Base-by-base conservation (phyloP, 2,113 vertebrate species). In the Heterocephalus glaber region DNA sequence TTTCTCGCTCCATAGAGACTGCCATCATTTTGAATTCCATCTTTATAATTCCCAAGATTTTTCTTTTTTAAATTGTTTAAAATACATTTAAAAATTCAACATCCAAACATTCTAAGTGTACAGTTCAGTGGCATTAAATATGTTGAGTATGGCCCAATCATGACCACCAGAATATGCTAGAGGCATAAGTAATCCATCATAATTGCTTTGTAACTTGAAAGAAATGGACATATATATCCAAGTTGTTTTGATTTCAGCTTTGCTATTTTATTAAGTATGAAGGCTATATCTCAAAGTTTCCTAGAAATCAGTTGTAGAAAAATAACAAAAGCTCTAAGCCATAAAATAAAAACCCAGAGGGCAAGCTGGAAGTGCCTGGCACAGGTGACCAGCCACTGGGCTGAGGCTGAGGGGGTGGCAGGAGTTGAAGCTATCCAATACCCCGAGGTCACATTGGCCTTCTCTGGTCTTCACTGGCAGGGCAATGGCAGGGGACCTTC, bases 201-300 rank as follows among this genome's bases (percentile, higher is more conserved):
- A 76, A 28, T 38, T 30, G n/a, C 7, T 66, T 61, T 12, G 33
- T 63, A 65, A 44, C 28, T 54, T 88, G 35, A 81, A 87, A 89
- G 54, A 66, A 72, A 66, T 30, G 6, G 83, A 82, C n/a, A n/a
- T 88, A 89, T 33, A 24, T 41, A 61, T 35, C 35, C 65, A 49
- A 28, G 41, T 28, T n/a, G 63, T 52, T 90, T 70, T 47, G 10
- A 12, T 63, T 94, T 97, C 68, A 89, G 74, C 38, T 94, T 63
- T 95, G 93, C 84, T 91, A 54, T 74, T 97, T 97, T 95, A 96
- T 96, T 93, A 35, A 72, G 91, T 92, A 81, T 44, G 89, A 92
- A 96, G n/a, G 17, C 11, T 38, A 49, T 41, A 89, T 89, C 72
- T 92, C 80, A 88, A 49, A 77, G 83, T 84, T 83, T 81, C 81